Conservation (phyloP, 2,797 vertebrate species). For the Eulemur mongoz region DNA sequence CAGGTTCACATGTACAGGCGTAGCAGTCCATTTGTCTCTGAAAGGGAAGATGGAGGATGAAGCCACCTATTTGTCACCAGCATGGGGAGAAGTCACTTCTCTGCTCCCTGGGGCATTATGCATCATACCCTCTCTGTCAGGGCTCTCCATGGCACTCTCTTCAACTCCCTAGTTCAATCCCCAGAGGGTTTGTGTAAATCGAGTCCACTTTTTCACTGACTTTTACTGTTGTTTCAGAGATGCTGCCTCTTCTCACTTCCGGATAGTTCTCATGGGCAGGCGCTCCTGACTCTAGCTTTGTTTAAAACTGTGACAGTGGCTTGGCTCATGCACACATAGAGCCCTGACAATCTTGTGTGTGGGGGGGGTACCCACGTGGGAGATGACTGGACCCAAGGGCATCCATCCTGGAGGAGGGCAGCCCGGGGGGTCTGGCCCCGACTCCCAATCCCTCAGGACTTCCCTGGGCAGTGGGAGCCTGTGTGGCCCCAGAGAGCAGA, state of each 20-base stretch:
- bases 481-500: neutral
- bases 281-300: neutral
- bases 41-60: neutral
- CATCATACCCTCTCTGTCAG: neutral
- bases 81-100: neutral
- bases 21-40: neutral
- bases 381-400: neutral
- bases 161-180: neutral
- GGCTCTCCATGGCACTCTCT: neutral
- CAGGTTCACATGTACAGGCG: neutral
- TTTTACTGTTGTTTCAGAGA: neutral
- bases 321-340: neutral
- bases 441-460: neutral
- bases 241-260: neutral
- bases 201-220: neutral
- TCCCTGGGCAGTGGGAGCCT: neutral
- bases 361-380: too few relatives aligned
- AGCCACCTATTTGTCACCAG: neutral
- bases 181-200: neutral
- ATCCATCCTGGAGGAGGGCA: neutral
- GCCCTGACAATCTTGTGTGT: neutral
- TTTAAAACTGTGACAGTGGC: neutral
- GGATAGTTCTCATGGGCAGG: neutral
- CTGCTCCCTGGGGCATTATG: neutral
- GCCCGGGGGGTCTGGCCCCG: neutral